These are phyloP conservation scores for Corapipo altera DNA, from an alignment of 2,113 vertebrate genomes.

Conservation along the genomic window DNA sequence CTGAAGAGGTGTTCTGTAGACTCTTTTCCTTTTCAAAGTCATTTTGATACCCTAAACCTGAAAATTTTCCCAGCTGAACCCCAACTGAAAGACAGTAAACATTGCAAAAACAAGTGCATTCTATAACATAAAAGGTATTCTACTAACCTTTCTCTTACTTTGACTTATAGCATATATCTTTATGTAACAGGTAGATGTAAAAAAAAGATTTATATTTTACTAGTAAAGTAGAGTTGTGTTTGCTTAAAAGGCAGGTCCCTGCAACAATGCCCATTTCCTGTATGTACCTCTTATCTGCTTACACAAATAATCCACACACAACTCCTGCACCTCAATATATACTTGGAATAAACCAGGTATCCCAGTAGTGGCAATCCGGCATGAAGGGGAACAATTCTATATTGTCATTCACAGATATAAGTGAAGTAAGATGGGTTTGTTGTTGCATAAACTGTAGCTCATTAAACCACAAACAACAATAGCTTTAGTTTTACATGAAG, in stretches of 20 bases:
- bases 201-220: neutral
- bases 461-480: slow-evolving; percentile 22
- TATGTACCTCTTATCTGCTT: neutral
- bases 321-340: neutral
- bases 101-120: neutral
- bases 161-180: neutral
- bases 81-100: neutral
- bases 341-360: neutral
- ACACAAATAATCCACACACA: neutral
- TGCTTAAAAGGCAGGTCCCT: neutral
- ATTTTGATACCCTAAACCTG: neutral
- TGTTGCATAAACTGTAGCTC: neutral
- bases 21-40: neutral
- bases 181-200: neutral
- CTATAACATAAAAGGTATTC: neutral
- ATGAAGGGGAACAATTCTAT: neutral
- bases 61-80: neutral
- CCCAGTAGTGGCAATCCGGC: neutral
- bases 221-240: neutral
- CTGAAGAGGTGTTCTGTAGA: neutral
- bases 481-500: slow-evolving; percentile 13
- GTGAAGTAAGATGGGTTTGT: neutral
- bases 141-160: neutral
- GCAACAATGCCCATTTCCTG: accelerated
- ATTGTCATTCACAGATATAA: neutral